Evolutionary conservation across 2,113 vertebrate genomes (phyloP).

Genomic region (Brienomyrus longianalis): DNA sequence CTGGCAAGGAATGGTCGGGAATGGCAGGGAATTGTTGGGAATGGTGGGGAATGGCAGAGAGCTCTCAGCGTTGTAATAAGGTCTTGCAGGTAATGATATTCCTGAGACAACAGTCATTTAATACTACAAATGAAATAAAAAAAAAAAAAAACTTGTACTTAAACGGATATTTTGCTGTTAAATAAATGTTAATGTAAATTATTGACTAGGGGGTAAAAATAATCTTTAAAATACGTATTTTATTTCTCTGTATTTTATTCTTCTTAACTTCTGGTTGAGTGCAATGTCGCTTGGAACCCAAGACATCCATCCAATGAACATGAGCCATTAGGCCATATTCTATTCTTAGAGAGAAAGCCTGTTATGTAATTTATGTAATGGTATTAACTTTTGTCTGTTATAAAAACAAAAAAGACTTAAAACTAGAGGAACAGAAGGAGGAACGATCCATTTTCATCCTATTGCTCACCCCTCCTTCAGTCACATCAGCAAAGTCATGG

Average conservation of each 20-base stretch:
- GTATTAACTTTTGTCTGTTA: neutral
- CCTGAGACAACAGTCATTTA: neutral
- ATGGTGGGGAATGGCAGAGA: neutral
- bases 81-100: neutral
- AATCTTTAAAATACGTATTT: neutral
- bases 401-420: neutral
- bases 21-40: too few species aligned
- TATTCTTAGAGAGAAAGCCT: neutral
- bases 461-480: neutral
- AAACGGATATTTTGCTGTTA: neutral
- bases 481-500: neutral
- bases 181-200: neutral
- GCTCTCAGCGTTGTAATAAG: neutral
- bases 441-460: neutral
- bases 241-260: neutral
- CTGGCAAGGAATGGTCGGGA: too few species aligned
- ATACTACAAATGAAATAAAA: neutral
- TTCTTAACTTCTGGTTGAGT: neutral
- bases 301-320: neutral
- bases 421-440: neutral
- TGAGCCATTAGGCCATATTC: neutral
- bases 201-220: neutral
- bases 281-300: neutral
- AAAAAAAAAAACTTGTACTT: neutral
- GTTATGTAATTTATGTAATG: neutral